These are phyloP conservation scores for Tinea semifulvella DNA, from an alignment of 2,888 invertebrate genomes.

Conservation along the genomic window DNA sequence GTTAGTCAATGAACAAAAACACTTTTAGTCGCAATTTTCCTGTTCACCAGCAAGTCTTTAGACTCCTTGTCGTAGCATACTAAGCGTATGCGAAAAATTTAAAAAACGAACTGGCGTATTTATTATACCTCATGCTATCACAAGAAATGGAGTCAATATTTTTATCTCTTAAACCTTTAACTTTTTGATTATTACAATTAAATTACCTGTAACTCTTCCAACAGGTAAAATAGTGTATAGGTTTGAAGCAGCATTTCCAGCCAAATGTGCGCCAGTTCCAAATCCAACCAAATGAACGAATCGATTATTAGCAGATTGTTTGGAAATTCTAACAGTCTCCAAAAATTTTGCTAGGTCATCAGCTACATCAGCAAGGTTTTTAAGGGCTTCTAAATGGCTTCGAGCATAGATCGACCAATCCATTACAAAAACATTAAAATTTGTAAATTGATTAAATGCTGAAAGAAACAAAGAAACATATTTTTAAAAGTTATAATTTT, in stretches of 20 bases:
- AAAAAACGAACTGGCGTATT: too few species aligned
- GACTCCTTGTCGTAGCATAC: too few species aligned
- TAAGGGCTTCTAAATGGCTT: neutral
- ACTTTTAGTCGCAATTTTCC: too few species aligned
- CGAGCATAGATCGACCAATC: neutral
- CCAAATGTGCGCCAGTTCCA: slow-evolving; percentile 18
- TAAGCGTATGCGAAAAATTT: too few species aligned
- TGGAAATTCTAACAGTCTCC: neutral
- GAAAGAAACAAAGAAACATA: neutral
- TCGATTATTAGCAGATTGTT: neutral
- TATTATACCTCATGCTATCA: too few species aligned
- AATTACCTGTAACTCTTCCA: slow-evolving; percentile 18
- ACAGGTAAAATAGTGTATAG: neutral
- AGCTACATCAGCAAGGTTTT: neutral
- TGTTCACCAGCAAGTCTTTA: neutral
- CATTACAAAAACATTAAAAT: slow-evolving; percentile 11
- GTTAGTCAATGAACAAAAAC: too few species aligned
- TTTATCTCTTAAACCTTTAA: too few species aligned
- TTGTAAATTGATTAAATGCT: neutral
- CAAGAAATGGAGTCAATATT: too few species aligned
- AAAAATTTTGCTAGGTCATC: slow-evolving; percentile 1
- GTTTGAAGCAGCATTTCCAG: slow-evolving; percentile 15
- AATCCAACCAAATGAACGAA: slow-evolving; percentile 17
- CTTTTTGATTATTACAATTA: too few species aligned
- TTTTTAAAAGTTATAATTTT: neutral